A percentile compares a stretch with the other conserved stretches of the same genome.
Evolutionary conservation across 2,113 vertebrate species (phyloP).

Genomic region (Salvator merianae): DNA sequence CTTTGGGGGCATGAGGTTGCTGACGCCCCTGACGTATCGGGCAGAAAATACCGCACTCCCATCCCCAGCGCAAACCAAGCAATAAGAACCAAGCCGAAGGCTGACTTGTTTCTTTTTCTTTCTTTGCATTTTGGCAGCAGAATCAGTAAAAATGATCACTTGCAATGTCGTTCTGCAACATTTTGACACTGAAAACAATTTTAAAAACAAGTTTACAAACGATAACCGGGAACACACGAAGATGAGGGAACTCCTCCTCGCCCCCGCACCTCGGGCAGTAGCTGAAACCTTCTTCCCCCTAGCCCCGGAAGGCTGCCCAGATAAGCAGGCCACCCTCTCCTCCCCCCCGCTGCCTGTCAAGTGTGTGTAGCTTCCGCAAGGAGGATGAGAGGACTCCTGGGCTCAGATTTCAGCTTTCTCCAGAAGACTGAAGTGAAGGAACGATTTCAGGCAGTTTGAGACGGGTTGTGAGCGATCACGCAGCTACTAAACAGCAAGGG

Average conservation of each 20-base stretch:
- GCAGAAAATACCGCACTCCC: too few species aligned
- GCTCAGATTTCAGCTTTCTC: rapidly evolving
- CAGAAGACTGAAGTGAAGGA: background rate
- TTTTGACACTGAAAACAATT: too few species aligned
- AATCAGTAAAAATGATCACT: rapidly evolving
- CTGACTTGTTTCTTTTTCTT: conserved; percentile 29
- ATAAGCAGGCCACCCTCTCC: background rate
- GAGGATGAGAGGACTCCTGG: background rate
- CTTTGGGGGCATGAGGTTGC: too few species aligned
- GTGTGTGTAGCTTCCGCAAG: background rate
- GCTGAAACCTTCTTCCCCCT: background rate
- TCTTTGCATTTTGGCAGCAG: conserved; percentile 48
- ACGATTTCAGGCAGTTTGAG: background rate
- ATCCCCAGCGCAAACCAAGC: too few species aligned
- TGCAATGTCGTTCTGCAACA: rapidly evolving
- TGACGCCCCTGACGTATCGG: too few species aligned
- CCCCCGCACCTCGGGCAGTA: background rate
- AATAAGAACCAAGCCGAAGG: too few species aligned
- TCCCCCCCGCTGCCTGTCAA: too few species aligned
- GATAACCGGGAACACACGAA: background rate
- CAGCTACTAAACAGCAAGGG: background rate
- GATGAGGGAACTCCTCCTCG: rapidly evolving
- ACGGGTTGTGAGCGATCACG: background rate
- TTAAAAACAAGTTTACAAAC: background rate
- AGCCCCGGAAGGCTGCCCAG: background rate